Conservation (phyloP, 2,113 vertebrate species). For the Microcebus murinus region DNA sequence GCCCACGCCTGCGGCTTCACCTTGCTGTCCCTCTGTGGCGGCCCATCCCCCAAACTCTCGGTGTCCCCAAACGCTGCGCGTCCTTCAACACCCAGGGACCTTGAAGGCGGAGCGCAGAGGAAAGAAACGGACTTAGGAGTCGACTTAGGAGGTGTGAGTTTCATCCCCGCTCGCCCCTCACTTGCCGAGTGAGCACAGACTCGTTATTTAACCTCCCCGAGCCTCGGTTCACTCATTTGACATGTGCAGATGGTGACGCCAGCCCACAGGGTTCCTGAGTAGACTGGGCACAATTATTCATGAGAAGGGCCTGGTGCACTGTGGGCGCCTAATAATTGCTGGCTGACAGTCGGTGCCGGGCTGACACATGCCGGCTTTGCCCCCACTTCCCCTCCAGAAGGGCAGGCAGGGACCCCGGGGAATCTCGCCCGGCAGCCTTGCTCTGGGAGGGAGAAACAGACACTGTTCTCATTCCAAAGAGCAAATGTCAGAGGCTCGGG, state of each 20-base stretch:
- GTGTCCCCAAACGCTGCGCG: not conserved
- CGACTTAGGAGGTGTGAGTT: not conserved
- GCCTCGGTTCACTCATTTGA: rapidly evolving
- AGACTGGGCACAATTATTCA: not conserved
- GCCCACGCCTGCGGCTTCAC: not conserved
- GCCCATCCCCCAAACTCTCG: not conserved
- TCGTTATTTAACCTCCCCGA: not conserved
- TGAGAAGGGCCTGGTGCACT: not conserved
- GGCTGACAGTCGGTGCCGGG: rapidly evolving
- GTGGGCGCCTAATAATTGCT: not conserved
- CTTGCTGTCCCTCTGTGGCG: not conserved
- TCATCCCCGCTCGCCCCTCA: not conserved
- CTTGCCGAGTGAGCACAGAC: not conserved
- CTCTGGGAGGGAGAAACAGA: constrained; percentile 23
- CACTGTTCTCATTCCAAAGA: constrained; percentile 23
- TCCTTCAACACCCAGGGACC: not conserved
- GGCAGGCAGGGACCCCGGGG: not conserved
- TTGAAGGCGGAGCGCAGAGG: no score
- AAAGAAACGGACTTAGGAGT: not conserved
- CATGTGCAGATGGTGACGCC: not conserved
- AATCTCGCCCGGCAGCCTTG: not conserved
- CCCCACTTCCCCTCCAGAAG: not conserved
- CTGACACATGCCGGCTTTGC: not conserved
- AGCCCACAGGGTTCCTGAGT: not conserved
- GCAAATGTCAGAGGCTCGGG: constrained; percentile 55